Percentiles rank a stretch among this genome's conserved stretches.
phyloP scores from a whole-genome alignment of 2,797 vertebrate genomes.

The Phrynocephalus guinanensis region DNA sequence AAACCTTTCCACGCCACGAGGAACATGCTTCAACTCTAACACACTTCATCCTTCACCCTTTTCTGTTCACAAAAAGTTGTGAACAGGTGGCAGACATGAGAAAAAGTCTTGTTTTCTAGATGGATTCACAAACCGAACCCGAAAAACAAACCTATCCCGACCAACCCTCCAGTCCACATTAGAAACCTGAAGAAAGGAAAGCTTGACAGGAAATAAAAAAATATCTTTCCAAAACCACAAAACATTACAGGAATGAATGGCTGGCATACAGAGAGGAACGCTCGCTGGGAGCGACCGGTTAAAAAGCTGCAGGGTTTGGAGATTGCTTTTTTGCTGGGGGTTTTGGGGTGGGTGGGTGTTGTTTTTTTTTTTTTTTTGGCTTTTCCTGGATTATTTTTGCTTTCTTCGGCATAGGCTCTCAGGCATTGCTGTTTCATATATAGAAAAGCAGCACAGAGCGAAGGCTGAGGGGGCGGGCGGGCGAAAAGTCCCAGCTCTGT shows the following conservation, averaged over 20 bases:
- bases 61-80: background rate
- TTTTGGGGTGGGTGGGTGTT: too few species aligned
- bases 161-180: constrained; percentile 50
- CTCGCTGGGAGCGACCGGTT: constrained; percentile 50
- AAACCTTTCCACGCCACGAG: too few species aligned
- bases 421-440: constrained; percentile 62
- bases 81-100: background rate
- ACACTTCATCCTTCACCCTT: background rate
- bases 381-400: constrained; percentile 69
- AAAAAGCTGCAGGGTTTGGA: background rate
- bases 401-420: constrained; percentile 53
- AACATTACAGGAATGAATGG: constrained; percentile 74
- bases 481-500: background rate
- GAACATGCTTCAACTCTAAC: background rate
- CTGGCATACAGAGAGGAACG: constrained; percentile 64
- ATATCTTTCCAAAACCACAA: constrained; percentile 67
- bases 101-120: background rate
- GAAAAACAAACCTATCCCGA: background rate
- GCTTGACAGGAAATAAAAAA: constrained; percentile 72
- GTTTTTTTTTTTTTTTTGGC: constrained; percentile 43
- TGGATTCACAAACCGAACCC: background rate
- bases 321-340: too few species aligned
- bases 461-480: background rate
- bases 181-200: constrained; percentile 62
- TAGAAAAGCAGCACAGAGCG: constrained; percentile 40